Evolutionary conservation across 2,888 invertebrate genomes (phyloP), one percentile per base, ranked within the genome.

Genomic region (Toxonevra muliebris): DNA sequence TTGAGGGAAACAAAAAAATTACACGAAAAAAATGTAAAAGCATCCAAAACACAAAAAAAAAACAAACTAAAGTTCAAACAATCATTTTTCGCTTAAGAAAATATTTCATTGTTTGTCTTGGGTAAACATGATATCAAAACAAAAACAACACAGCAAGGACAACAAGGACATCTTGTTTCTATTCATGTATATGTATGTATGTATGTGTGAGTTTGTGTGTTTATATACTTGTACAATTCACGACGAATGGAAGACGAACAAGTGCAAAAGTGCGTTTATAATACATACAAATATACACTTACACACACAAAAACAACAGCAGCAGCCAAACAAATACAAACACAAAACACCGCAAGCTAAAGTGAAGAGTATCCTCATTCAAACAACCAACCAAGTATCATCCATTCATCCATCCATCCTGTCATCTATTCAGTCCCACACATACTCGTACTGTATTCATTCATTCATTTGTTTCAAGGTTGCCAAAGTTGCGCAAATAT

Each of bases 41-140:
- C 41, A 54, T 41, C 40, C 19, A 20, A 19, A 55, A 30, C 7
- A 41, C 41, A 15, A 54, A 54, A 19, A 15, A 19, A 54, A 20
- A 52, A 30, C 53, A 61, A 61, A 50, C 76, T 77, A 74, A 77
- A 80, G 77, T 77, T 80, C 80, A 81, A 81, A 81, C 76, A 82
- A 77, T 81, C 75, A 81, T 81, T 80, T 82, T 75, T 78, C 76
- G 79, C 65, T 65, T 69, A 65, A 59, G 66, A 58, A 69, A 69
- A 66, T 57, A 41, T 69, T 63, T 41, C 60, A 66, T 62, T 69
- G 66, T 66, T 69, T 66, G 60, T 55, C 17, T 45, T 55, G 15
- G 12, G 52, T 55, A 69, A 65, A 59, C 55, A 66, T 13, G 45
- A 61, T 50, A 61, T 61, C 3, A 12, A 57, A 2, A 8, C 43